Evolutionary conservation across 1,140 invertebrate species (phyloP).

Genomic region (Dreissena polymorpha): DNA sequence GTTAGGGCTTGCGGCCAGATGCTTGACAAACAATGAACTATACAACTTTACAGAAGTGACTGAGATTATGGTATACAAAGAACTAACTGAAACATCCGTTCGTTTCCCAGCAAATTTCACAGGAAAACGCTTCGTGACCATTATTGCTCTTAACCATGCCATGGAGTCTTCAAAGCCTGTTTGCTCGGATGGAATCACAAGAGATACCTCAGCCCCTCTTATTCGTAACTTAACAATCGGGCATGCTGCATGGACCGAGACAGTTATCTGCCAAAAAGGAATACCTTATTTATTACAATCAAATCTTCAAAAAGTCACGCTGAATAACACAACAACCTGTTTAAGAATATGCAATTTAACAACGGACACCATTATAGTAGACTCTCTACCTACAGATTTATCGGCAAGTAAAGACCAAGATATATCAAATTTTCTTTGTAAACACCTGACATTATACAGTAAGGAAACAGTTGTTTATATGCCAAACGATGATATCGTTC

Average conservation of each 20-base stretch:
- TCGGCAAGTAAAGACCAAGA: background rate
- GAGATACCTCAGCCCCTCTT: slow-evolving; percentile 38
- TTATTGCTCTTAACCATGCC: slow-evolving; percentile 61
- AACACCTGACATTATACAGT: background rate
- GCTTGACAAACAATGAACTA: slow-evolving; percentile 43
- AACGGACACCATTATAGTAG: slow-evolving; percentile 12
- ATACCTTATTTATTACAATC: slow-evolving; percentile 50
- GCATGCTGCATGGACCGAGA: slow-evolving; percentile 19
- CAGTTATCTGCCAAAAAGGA: slow-evolving; percentile 36
- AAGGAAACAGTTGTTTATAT: slow-evolving; percentile 35
- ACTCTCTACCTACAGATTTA: background rate
- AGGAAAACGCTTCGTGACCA: slow-evolving; percentile 42
- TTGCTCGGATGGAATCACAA: slow-evolving; percentile 60
- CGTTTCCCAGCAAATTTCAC: slow-evolving; percentile 31
- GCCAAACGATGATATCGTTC: slow-evolving; percentile 50
- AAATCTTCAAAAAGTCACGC: background rate
- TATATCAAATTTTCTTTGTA: slow-evolving; percentile 1
- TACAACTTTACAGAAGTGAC: background rate
- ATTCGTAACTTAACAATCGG: slow-evolving; percentile 50
- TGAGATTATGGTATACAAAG: background rate
- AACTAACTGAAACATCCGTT: slow-evolving; percentile 4
- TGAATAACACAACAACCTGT: background rate
- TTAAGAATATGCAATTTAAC: background rate
- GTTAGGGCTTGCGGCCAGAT: slow-evolving; percentile 44
- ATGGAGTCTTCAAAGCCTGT: slow-evolving; percentile 57